A percentile compares a stretch with the other conserved stretches of the same genome.
These are phyloP conservation scores for Ornithoptera priamus DNA, from an alignment of 2,888 invertebrate genomes.

Conservation along the genomic window DNA sequence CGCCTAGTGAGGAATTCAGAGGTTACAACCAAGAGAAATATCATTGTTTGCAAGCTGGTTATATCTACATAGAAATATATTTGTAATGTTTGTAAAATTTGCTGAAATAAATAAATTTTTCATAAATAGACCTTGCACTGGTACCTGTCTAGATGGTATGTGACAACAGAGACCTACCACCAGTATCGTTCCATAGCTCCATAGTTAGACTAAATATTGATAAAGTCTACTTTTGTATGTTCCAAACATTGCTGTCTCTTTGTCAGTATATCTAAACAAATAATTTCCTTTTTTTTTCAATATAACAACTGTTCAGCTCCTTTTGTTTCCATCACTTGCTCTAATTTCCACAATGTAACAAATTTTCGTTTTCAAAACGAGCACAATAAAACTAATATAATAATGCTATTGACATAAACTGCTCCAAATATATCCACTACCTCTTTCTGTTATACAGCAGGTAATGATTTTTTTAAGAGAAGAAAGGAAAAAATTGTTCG, in stretches of 20 bases:
- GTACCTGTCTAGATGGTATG: too few species aligned
- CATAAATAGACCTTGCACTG: too few species aligned
- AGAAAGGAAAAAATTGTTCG: slow-evolving; percentile 38
- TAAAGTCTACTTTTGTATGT: background rate
- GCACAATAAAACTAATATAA: slow-evolving; percentile 8
- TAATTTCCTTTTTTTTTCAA: slow-evolving; percentile 8
- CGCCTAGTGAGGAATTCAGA: too few species aligned
- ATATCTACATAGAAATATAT: too few species aligned
- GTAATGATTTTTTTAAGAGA: slow-evolving; percentile 44
- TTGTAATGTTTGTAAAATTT: too few species aligned
- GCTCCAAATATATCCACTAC: slow-evolving; percentile 54
- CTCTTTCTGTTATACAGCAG: slow-evolving; percentile 45
- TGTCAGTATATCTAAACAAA: slow-evolving; percentile 3
- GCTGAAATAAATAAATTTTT: too few species aligned
- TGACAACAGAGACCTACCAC: too few species aligned
- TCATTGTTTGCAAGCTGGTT: too few species aligned
- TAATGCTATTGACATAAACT: slow-evolving; percentile 33
- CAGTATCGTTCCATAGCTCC: too few species aligned
- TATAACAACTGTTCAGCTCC: background rate
- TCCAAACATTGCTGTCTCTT: background rate
- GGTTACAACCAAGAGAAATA: too few species aligned
- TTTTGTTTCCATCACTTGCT: slow-evolving; percentile 8
- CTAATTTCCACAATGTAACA: slow-evolving; percentile 8
- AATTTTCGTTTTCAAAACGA: background rate
- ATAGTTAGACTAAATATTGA: background rate